Percentiles rank a stretch among this genome's conserved stretches.
Conservation (phyloP, 2,888 invertebrate species). For the Scotopteryx bipunctaria region DNA sequence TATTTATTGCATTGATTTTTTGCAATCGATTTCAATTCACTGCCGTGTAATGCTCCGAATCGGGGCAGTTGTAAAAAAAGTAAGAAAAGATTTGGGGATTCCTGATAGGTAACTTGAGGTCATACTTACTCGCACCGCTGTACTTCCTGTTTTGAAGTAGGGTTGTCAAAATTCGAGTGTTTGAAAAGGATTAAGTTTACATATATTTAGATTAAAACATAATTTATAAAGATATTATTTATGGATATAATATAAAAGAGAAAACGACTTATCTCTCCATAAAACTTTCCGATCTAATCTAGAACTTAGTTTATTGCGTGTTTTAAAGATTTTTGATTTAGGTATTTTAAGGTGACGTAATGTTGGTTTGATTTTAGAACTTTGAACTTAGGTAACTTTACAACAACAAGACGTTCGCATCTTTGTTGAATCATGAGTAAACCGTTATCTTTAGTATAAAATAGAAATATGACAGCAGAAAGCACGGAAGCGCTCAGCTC, state of each 20-base stretch:
- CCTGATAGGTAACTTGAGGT: constrained; percentile 80
- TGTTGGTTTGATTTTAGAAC: neutral
- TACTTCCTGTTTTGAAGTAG: constrained; percentile 70
- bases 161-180: constrained; percentile 51
- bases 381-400: no score
- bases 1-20: constrained; percentile 81
- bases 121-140: constrained; percentile 80
- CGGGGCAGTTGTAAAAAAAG: constrained; percentile 44
- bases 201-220: constrained; percentile 4
- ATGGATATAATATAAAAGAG: constrained; percentile 38
- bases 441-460: no score
- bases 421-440: no score
- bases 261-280: constrained; percentile 35
- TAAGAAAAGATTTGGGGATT: constrained; percentile 62
- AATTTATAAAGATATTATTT: neutral
- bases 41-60: constrained; percentile 74
- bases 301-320: constrained; percentile 14
- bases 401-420: no score
- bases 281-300: constrained; percentile 25
- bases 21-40: constrained; percentile 58
- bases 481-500: no score
- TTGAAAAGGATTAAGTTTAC: neutral
- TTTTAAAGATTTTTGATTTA: neutral
- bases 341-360: neutral
- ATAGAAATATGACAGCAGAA: no score